Evolutionary conservation across 2,888 invertebrate genomes (phyloP), one percentile per base, ranked within the genome.

Genomic region (Heliconius hortense): DNA sequence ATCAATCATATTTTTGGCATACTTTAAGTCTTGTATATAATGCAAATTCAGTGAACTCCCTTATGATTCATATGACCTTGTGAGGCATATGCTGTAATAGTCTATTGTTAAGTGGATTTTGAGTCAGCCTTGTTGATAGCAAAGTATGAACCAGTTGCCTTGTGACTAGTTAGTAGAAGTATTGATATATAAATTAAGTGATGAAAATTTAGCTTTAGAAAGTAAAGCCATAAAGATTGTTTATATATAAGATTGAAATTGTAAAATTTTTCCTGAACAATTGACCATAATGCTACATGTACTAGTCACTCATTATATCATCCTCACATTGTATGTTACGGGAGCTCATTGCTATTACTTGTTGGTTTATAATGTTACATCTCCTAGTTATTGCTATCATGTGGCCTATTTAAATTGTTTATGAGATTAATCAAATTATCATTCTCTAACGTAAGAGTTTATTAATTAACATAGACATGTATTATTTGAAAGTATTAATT

Each of bases 401-500:
- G 87, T 91, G 93, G 93, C 92, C 92, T 93, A 92, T 69, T 60
- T 73, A 70, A 74, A 53, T 39, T 39, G 79, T 84, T 86, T 87
- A 88, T 87, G 84, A 84, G 80, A 85, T 84, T 85, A 85, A 87
- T 88, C 82, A 87, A 86, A 86, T 87, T 85, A 89, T 86, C 87
- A 90, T 89, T 71, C 82, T 91, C 84, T 86, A 88, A 84, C 88
- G 81, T 90, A 90, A 89, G 89, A 90, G 85, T 88, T 84, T 90
- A 89, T 92, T 90, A 90, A 89, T 92, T 90, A 90, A 89, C 87
- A 87, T 82, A 87, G 88, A 89, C 89, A 90, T 92, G 90, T 92
- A 92, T 93, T 90, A 90, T 87, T 89, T 88, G 83, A 87, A 88
- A 93, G 91, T 92, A 93, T 93, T 92, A 89, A 90, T 89, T 82